Evolutionary conservation across 2,888 invertebrate species (phyloP).

Genomic region (Drosophila cognata): DNA sequence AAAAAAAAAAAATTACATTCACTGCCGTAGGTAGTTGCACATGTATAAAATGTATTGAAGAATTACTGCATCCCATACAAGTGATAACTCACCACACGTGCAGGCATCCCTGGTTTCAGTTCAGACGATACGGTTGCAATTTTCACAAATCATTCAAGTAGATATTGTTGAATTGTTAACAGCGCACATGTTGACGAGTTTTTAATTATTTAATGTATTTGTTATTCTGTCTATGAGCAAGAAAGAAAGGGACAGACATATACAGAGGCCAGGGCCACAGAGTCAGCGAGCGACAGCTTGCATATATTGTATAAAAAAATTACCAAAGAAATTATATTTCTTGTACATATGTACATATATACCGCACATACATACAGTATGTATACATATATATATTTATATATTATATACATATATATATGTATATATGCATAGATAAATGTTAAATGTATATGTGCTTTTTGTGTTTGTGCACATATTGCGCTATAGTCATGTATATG

Average conservation of each 20-base stretch:
- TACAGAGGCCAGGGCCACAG: slow-evolving; percentile 77
- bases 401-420: slow-evolving; percentile 16
- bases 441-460: slow-evolving; percentile 33
- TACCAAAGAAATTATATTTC: slow-evolving; percentile 49
- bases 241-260: slow-evolving; percentile 70
- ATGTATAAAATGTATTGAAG: neutral
- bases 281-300: slow-evolving; percentile 67
- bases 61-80: neutral
- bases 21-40: neutral
- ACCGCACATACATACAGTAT: slow-evolving; percentile 19
- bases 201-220: slow-evolving; percentile 80
- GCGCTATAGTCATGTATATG: slow-evolving; percentile 41
- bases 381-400: slow-evolving; percentile 17
- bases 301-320: slow-evolving; percentile 55
- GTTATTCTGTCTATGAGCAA: slow-evolving; percentile 79
- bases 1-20: neutral
- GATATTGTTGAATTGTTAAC: slow-evolving; percentile 84
- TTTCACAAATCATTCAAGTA: slow-evolving; percentile 80
- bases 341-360: slow-evolving; percentile 50
- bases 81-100: slow-evolving; percentile 27
- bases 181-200: slow-evolving; percentile 79
- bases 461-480: slow-evolving; percentile 33
- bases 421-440: slow-evolving; percentile 30
- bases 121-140: slow-evolving; percentile 27
- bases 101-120: slow-evolving; percentile 35